Conservation (phyloP, 2,113 vertebrate species). For the Seriola aureovittata region DNA sequence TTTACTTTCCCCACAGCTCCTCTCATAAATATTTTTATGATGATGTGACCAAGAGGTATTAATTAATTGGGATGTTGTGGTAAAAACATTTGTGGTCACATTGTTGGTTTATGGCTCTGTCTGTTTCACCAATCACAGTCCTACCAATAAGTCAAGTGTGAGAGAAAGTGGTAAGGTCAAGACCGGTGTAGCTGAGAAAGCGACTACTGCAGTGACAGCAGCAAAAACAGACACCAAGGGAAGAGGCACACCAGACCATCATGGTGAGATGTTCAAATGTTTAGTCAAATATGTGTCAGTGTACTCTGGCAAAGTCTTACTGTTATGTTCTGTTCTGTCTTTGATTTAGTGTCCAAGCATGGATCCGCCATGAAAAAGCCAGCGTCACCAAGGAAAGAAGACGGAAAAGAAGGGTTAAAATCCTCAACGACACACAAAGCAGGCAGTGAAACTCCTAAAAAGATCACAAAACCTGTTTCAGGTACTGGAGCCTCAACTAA, state of each 20-base stretch:
- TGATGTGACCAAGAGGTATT: neutral
- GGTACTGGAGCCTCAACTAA: constrained; percentile 77
- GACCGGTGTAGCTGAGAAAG: constrained; percentile 83
- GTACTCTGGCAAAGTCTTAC: neutral
- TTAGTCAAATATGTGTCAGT: neutral
- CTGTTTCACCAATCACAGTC: constrained; percentile 74
- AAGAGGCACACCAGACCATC: constrained; percentile 85
- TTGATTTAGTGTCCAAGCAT: constrained; percentile 84
- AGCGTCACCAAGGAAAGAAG: constrained; percentile 89
- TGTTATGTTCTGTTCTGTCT: constrained; percentile 19
- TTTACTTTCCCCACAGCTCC: neutral
- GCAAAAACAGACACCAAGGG: constrained; percentile 82
- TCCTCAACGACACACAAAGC: constrained; percentile 67
- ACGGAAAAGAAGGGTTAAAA: constrained; percentile 82
- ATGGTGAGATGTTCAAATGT: constrained; percentile 83
- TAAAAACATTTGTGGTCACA: constrained; percentile 6
- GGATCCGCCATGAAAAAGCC: constrained; percentile 85
- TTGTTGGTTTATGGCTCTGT: constrained; percentile 20
- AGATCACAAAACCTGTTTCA: constrained; percentile 80
- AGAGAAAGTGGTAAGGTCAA: constrained; percentile 84
- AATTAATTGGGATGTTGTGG: neutral
- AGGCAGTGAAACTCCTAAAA: constrained; percentile 83
- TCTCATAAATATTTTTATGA: constrained; percentile 9
- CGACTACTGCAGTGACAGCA: constrained; percentile 70
- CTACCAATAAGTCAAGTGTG: constrained; percentile 81